Evolutionary conservation across 1,140 invertebrate species (phyloP), one percentile per base, ranked within the genome.

Genomic region (Dolichoris vasculosae): DNA sequence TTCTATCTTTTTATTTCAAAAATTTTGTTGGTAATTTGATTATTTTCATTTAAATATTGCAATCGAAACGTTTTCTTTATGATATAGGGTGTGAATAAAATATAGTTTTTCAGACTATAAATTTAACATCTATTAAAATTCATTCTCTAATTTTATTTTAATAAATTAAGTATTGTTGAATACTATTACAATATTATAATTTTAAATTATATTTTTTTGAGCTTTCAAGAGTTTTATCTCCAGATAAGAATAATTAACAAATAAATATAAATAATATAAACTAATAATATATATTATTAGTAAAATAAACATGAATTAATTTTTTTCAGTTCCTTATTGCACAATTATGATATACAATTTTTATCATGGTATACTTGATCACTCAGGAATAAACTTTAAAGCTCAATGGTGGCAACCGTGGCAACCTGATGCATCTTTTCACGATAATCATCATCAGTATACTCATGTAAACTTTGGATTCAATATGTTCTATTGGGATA

Each of bases 391-490:
- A 85, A 95, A 95, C 90, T 96, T 97, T 91, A 96, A 96, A 89
- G 92, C 95, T 0, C 91, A 94, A 40, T 97, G 96, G 96, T 96
- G 95, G 96, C 95, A 96, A 90, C 96, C 96, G 0, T 97, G 96
- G 96, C 96, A 96, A 91, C 96, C 96, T 0, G 95, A 96, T 87
- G 95, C 95, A 0, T 95, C 95, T 85, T 97, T 96, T 90, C 96
- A 97, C 87, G 96, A 97, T 88, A 95, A 96, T 89, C 96, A 97
- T 89, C 96, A 97, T 88, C 95, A 96, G 91, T 96, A 96, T 91
- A 96, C 96, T 91, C 96, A 97, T 88, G 95, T 96, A 84, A 97
- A 97, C 90, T 96, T 96, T 89, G 95, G 95, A 38, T 96, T 96
- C 89, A 97, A 97, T 89, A 95, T 95, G 88, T 92, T 90, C 32